phyloP scores from a whole-genome alignment of 2,888 invertebrate genomes.

The Caenorhabditis doughertyi region DNA sequence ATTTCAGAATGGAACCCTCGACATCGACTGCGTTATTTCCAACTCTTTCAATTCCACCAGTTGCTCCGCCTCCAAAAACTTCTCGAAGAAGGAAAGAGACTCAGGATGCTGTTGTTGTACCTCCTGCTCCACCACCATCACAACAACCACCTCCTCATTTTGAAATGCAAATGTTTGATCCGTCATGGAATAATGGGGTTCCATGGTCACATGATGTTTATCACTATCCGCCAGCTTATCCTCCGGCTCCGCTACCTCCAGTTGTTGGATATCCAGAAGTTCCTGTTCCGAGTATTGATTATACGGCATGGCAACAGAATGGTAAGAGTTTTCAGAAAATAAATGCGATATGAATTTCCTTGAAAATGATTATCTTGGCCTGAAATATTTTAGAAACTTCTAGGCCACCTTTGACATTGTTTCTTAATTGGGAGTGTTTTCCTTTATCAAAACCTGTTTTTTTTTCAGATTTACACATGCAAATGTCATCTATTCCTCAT shows the following conservation, averaged over 20 bases:
- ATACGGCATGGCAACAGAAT: constrained; percentile 36
- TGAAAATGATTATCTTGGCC: background rate
- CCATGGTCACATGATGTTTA: constrained; percentile 38
- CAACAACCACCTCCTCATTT: constrained; percentile 32
- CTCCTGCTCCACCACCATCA: background rate
- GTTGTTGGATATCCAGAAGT: constrained; percentile 26
- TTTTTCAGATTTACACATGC: constrained; percentile 34
- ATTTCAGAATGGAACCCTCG: constrained; percentile 33
- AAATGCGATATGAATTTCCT: background rate
- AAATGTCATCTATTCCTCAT: constrained; percentile 7
- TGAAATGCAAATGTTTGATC: constrained; percentile 52
- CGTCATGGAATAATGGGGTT: constrained; percentile 31
- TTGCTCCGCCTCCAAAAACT: background rate
- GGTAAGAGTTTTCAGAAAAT: constrained; percentile 3
- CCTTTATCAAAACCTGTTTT: background rate
- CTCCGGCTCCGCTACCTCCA: constrained; percentile 5
- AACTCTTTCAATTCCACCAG: constrained; percentile 24
- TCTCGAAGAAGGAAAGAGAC: constrained; percentile 21
- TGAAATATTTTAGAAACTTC: background rate
- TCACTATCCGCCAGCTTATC: constrained; percentile 24
- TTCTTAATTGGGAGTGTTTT: no score
- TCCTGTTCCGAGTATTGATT: constrained; percentile 24
- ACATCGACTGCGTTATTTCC: constrained; percentile 36
- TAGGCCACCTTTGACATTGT: background rate
- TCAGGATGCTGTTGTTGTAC: background rate